Base-by-base conservation (phyloP, 2,797 vertebrate genomes). In the Pygocentrus nattereri region DNA sequence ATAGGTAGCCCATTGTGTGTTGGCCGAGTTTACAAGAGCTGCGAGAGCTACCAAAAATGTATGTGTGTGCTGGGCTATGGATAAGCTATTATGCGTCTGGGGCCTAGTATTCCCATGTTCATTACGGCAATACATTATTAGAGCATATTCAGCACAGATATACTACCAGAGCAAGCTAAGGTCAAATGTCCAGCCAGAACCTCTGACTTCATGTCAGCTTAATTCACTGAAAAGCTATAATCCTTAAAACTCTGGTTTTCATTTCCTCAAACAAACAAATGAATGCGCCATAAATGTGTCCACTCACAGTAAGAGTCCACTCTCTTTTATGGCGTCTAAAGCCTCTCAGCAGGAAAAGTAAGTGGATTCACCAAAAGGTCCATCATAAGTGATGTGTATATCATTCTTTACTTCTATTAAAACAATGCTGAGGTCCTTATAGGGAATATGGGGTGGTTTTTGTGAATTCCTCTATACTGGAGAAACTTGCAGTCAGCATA, bases 171-270 rank as follows among this genome's bases (percentile, higher is more conserved):
- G 44, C 47, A 58, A 49, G 72, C 54, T 10, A 71, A 70, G 82
- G 76, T 83, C 82, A 83, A 79, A 76, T 25, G 76, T 79, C 76
- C 30, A 34, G 64, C 65, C 84, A 41, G 62, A 82, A 72, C 80
- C 52, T 67, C 49, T 85, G 79, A 71, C 77, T 71, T 83, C 65
- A 56, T 16, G 23, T 49, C 68, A 50, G 23, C 25, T 49, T 75
- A 50, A 62, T 79, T 69, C 71, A 49, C 34, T 13, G 12, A 83
- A 52, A 56, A 79, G 56, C 56, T 61, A 21, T 58, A 70, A 67
- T 75, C 34, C 65, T 61, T 59, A 67, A 34, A 69, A 68, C 52
- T 59, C 61, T 61, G 59, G 59, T 16, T 78, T 82, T 67, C 49
- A 58, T 78, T 78, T 65, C 38, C 61, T 54, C 70, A 75, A 79